Evolutionary conservation across 2,888 invertebrate species (phyloP).

Genomic region (Nomada fabriciana): DNA sequence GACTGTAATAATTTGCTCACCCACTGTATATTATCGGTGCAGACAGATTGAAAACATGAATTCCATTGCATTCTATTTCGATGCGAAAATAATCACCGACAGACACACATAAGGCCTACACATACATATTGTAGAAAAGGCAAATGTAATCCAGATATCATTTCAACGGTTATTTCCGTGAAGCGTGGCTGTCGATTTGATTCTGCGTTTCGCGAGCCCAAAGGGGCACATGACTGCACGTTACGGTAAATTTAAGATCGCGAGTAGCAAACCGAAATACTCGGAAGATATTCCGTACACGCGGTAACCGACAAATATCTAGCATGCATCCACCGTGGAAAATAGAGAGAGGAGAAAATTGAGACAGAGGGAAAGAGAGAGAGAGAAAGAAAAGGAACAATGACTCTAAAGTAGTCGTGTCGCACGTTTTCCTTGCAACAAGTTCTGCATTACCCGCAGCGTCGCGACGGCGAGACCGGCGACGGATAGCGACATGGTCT

Average conservation of each 20-base stretch:
- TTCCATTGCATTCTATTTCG: constrained; percentile 11
- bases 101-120: background rate
- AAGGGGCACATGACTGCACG: background rate
- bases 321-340: constrained; percentile 12
- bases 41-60: background rate
- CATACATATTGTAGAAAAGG: background rate
- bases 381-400: constrained; percentile 41
- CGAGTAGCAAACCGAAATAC: constrained; percentile 40
- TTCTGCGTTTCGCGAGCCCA: constrained; percentile 26
- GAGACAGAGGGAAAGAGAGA: background rate
- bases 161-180: constrained; percentile 33
- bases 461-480: background rate
- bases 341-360: too few relatives aligned
- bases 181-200: constrained; percentile 21
- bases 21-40: background rate
- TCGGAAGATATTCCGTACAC: constrained; percentile 34
- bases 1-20: too few relatives aligned
- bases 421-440: constrained; percentile 40
- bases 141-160: constrained; percentile 41
- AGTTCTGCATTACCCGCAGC: constrained; percentile 37
- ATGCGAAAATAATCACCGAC: constrained; percentile 34
- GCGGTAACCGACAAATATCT: constrained; percentile 35
- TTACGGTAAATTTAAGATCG: constrained; percentile 34
- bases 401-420: constrained; percentile 44
- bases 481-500: constrained; percentile 8